phyloP scores from a whole-genome alignment of 92 coral and sea anemone species.

The Pocillopora meandrina region DNA sequence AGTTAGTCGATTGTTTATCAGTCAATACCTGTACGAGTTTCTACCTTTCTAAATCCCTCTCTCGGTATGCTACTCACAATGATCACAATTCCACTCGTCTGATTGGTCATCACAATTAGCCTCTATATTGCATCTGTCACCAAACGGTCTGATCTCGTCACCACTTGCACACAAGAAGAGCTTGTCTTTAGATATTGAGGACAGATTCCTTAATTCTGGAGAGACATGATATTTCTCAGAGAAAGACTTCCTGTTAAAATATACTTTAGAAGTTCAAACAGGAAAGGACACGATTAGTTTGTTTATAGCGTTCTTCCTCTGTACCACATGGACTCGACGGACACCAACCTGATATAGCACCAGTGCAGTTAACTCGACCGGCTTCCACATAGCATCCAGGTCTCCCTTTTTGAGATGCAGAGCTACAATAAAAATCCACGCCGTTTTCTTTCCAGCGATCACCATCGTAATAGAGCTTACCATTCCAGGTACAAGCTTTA shows the following conservation, averaged over 20 bases:
- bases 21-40: too few species aligned
- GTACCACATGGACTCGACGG: too few species aligned
- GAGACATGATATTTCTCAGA: neutral
- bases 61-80: neutral
- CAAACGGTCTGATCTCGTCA: constrained; percentile 22
- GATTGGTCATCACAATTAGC: constrained; percentile 1
- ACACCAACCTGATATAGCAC: constrained; percentile 38
- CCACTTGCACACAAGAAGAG: constrained; percentile 43
- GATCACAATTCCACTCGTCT: constrained; percentile 27
- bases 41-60: neutral
- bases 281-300: too few species aligned
- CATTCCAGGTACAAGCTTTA: constrained; percentile 8
- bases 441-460: constrained; percentile 18
- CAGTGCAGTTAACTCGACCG: constrained; percentile 19
- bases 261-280: too few species aligned
- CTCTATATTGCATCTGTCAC: constrained; percentile 25
- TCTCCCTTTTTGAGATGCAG: neutral
- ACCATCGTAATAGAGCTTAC: constrained; percentile 1
- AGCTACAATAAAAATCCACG: constrained; percentile 10
- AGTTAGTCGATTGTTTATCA: too few species aligned
- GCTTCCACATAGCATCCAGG: constrained; percentile 39
- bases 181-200: constrained; percentile 9
- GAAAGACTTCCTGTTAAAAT: too few species aligned
- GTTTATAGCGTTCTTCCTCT: too few species aligned
- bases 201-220: constrained; percentile 13